These are phyloP conservation scores for Smutsia gigantea DNA, from an alignment of 2,797 vertebrate genomes.

Conservation along the genomic window DNA sequence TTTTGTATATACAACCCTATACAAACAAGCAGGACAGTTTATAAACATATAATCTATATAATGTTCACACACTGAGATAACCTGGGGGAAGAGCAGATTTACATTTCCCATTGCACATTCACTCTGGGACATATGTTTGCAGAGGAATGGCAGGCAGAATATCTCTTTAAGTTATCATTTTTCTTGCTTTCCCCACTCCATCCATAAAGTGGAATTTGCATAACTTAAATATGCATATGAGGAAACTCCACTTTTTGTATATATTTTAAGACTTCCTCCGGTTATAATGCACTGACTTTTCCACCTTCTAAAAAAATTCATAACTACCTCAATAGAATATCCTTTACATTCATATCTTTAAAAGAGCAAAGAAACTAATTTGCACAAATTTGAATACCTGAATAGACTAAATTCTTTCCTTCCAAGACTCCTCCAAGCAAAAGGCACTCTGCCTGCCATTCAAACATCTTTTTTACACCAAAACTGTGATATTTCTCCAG, in stretches of 20 bases:
- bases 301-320: neutral
- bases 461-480: constrained; percentile 95
- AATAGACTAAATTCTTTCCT: constrained; percentile 96
- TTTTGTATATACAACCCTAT: neutral
- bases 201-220: neutral
- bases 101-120: neutral
- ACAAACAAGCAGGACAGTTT: neutral
- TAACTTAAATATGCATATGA: neutral
- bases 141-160: neutral
- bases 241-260: neutral
- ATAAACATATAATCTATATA: neutral
- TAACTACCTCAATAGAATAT: neutral
- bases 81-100: neutral
- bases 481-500: constrained; percentile 93
- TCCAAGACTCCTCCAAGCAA: constrained; percentile 93
- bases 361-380: constrained; percentile 34
- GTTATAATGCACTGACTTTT: neutral
- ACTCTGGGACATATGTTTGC: neutral
- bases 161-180: neutral
- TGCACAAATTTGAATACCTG: constrained; percentile 88
- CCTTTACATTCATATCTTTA: neutral
- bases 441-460: constrained; percentile 98
- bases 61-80: constrained; percentile 1
- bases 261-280: constrained; percentile 19
- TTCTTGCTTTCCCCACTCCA: neutral